Base-by-base conservation (phyloP, 2,113 vertebrate genomes). In the Proteles cristata region DNA sequence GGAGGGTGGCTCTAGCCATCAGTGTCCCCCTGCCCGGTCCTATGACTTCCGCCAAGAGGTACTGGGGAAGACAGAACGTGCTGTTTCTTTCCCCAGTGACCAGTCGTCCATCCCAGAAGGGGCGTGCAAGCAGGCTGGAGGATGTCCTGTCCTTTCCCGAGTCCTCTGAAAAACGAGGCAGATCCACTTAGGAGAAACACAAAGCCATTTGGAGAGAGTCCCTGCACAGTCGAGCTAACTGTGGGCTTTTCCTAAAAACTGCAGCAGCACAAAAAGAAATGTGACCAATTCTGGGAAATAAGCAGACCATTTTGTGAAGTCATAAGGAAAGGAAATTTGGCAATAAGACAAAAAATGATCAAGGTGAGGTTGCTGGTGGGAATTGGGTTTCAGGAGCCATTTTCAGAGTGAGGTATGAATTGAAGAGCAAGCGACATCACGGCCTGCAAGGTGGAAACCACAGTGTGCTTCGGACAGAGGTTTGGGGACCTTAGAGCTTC, bases 151-250 rank as follows among this genome's bases (percentile, higher is more conserved):
- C 35, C 53, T 45, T 71, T 23, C n/a, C 35, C 17, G 58, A 15
- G 33, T 87, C 43, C 69, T 58, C 12, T 0, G 1, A 10, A 71
- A 79, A 28, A 48, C 1, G 23, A 81, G 71, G 45, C 43, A 1
- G 2, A n/a, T 85, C 33, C 71, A 12, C 55, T 83, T 53, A 65
- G 83, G 48, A 80, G 73, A 39, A 63, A 71, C 76, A 65, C 68
- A 39, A 83, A 43, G 26, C 35, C 61, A 85, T 94, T 74, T 88
- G 93, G 94, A 96, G 94, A 92, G 94, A 92, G 89, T 45, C 91
- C 71, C 81, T 69, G 28, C 25, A 16, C 21, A 10, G 33, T 28
- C 58, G 12, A 15, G 55, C 90, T 84, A 69, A 43, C 86, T 25
- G 61, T 71, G 77, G 76, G 71, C 81, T 93, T 89, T 90, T 43